Percentiles rank a stretch among this genome's conserved stretches.
phyloP scores from a whole-genome alignment of 1,140 invertebrate species.

The Macrocentrus cingulum region DNA sequence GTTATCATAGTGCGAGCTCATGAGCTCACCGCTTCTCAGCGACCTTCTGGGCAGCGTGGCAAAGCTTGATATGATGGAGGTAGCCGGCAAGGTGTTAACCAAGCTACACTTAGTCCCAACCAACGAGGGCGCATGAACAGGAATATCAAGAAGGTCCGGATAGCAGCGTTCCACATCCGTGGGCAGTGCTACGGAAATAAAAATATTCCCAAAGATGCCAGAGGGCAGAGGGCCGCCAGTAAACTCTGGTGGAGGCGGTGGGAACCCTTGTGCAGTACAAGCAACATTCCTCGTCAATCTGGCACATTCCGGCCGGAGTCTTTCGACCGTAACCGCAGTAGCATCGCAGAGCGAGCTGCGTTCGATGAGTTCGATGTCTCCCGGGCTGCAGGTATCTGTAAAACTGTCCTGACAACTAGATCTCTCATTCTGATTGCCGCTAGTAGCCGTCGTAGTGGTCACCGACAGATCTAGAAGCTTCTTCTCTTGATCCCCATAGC shows the following conservation, averaged over 20 bases:
- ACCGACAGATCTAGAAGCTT: slow-evolving; percentile 77
- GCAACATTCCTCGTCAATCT: slow-evolving; percentile 34
- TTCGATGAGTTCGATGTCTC: slow-evolving; percentile 58
- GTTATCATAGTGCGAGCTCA: slow-evolving; percentile 74
- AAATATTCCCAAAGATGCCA: slow-evolving; percentile 71
- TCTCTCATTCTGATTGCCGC: slow-evolving; percentile 59
- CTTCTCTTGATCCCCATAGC: slow-evolving; percentile 83
- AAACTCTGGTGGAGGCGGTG: slow-evolving; percentile 67
- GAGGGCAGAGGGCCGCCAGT: slow-evolving; percentile 64
- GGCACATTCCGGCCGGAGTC: slow-evolving; percentile 58
- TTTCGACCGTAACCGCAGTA: slow-evolving; percentile 78
- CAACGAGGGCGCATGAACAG: slow-evolving; percentile 46
- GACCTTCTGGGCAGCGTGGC: slow-evolving; percentile 64
- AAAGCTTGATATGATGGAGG: slow-evolving; percentile 59
- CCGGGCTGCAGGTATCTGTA: slow-evolving; percentile 61
- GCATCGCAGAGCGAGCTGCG: slow-evolving; percentile 56
- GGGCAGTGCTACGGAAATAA: slow-evolving; percentile 73
- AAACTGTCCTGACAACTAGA: slow-evolving; percentile 56
- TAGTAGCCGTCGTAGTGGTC: slow-evolving; percentile 73
- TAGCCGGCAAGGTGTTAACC: slow-evolving; percentile 29
- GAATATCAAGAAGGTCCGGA: slow-evolving; percentile 75
- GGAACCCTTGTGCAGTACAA: slow-evolving; percentile 60
- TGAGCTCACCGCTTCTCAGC: slow-evolving; percentile 41
- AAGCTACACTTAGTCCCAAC: slow-evolving; percentile 33
- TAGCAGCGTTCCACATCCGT: slow-evolving; percentile 70